Base-by-base conservation (phyloP, 2,888 invertebrate species). In the Amiota mariae region DNA sequence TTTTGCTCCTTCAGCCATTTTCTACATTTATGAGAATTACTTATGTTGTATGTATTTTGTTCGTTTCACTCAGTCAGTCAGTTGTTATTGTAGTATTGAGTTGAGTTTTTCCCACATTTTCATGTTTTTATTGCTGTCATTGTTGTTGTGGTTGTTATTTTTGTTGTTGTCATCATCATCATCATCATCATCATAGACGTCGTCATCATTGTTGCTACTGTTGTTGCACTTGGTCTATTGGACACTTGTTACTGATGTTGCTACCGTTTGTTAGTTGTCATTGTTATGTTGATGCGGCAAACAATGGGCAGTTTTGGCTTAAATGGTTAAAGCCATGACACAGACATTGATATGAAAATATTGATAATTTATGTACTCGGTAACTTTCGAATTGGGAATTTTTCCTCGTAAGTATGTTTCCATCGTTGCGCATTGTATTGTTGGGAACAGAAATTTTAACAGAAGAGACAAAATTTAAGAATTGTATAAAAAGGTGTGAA, bases 251-350 rank as follows among this genome's bases (percentile, higher is more conserved):
- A 59, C 20, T 59, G 59, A 59, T 59, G 59, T 11, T 15, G 59
- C 59, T 54, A 15, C n/a, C 54, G 8, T 54, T 36, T 36, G 36
- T 36, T 36, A 36, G 36, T 36, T 36, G 36, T 36, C 36, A 36
- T 36, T 36, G 36, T 36, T 36, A 36, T 36, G 36, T 36, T 36
- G 59, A 11, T 24, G 11, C 9, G 8, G 36, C 13, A 36, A 68
- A 68, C 67, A 68, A 68, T 68, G 67, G 67, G n/a, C 67, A 68
- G 54, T 68, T 68, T 24, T 51, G 63, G 24, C 20, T 66, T 66
- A 59, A 59, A 59, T 59, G 59, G 59, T 36, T 36, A 36, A 36
- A 36, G 36, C 59, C 59, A 20, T 59, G 59, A 59, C 59, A 59
- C 59, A 20, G 59, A 20, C 59, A 59, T 20, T 59, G 59, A 59